A percentile compares a stretch with the other conserved stretches of the same genome.
Evolutionary conservation across 2,113 vertebrate species (phyloP).

Genomic region (Corydoras maculifer): DNA sequence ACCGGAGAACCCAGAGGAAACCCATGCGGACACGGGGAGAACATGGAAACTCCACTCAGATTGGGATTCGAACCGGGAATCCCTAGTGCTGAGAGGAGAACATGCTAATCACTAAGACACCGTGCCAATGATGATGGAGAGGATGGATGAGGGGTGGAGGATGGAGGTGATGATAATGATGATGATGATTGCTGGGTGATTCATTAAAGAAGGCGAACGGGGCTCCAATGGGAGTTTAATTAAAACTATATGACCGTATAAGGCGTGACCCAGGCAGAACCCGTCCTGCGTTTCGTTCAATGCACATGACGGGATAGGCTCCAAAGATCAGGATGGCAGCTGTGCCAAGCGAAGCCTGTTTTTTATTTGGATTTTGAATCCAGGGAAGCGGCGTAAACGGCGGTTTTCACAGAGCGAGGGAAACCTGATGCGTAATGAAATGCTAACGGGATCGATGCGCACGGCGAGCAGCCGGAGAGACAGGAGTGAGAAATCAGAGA

Average conservation of each 20-base stretch:
- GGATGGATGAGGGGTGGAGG: too few relatives aligned
- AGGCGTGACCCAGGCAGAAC: too few relatives aligned
- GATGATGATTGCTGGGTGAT: background rate
- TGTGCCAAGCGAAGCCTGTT: slow-evolving; percentile 7
- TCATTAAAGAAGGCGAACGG: slow-evolving; percentile 10
- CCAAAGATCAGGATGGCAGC: slow-evolving; percentile 23
- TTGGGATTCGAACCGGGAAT: too few relatives aligned
- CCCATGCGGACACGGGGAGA: too few relatives aligned
- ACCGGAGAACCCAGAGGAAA: too few relatives aligned
- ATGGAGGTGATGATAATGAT: too few relatives aligned
- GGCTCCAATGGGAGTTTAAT: too few relatives aligned
- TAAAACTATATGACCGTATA: too few relatives aligned
- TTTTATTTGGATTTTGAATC: background rate
- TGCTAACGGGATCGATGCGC: slow-evolving; percentile 27
- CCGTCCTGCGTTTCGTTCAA: background rate
- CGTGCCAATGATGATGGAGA: too few relatives aligned
- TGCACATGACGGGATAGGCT: background rate
- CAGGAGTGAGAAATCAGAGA: background rate
- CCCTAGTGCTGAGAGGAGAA: too few relatives aligned
- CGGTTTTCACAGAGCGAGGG: slow-evolving; percentile 16
- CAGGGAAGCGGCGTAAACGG: slow-evolving; percentile 19
- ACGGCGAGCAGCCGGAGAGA: background rate
- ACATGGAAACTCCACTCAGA: too few relatives aligned
- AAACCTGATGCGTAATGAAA: slow-evolving; percentile 33
- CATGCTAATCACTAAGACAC: too few relatives aligned